These are phyloP conservation scores for Crepidodera aurea DNA, from an alignment of 2,888 invertebrate species.

Conservation along the genomic window DNA sequence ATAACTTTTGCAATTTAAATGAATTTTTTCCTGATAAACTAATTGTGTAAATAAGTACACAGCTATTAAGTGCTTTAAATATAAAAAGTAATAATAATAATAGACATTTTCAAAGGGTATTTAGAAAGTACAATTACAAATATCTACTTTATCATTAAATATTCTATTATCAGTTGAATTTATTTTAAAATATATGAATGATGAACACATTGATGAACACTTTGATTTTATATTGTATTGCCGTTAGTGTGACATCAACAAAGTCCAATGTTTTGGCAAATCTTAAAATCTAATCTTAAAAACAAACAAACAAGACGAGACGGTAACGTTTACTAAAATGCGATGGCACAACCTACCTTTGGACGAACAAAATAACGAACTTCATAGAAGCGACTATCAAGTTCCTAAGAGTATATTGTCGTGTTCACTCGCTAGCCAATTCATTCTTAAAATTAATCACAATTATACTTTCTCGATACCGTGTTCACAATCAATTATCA, in stretches of 20 bases:
- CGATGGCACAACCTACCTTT: constrained; percentile 16
- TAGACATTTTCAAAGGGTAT: too few species aligned
- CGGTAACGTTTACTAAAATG: background rate
- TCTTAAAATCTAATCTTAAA: background rate
- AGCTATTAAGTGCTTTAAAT: too few species aligned
- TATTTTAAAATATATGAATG: too few species aligned
- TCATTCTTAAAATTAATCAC: constrained; percentile 51
- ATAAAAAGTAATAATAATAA: too few species aligned
- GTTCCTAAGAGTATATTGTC: constrained; percentile 53
- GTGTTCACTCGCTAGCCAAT: constrained; percentile 61
- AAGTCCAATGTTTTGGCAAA: background rate
- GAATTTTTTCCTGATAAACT: too few species aligned
- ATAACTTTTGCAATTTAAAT: too few species aligned
- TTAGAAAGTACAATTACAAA: too few species aligned
- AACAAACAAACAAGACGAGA: background rate
- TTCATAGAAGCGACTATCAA: constrained; percentile 30
- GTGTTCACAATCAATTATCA: constrained; percentile 46
- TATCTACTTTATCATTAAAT: too few species aligned
- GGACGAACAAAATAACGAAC: constrained; percentile 19
- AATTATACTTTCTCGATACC: constrained; percentile 39
- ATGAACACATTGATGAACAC: too few species aligned
- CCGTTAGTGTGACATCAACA: background rate
- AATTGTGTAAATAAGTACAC: too few species aligned
- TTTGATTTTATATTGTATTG: too few species aligned
- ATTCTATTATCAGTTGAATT: too few species aligned